A percentile compares a stretch with the other conserved stretches of the same genome.
Conservation (phyloP, 2,797 vertebrate genomes). For the Rhincodon typus region DNA sequence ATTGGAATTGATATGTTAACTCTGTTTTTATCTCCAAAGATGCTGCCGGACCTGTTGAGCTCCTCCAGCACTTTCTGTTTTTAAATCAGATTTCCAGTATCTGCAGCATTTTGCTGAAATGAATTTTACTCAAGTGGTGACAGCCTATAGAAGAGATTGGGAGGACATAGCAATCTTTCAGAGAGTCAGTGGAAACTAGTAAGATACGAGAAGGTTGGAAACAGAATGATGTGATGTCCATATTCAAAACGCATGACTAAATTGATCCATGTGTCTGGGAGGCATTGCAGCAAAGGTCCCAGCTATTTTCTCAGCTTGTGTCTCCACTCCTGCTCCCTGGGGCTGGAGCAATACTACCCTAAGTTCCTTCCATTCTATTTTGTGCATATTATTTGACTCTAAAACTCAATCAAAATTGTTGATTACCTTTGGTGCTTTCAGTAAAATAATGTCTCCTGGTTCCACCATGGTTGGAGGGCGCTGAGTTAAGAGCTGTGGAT, state of each 20-base stretch:
- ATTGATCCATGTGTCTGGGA: background rate
- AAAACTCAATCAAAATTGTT: conserved; percentile 8
- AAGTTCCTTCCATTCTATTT: background rate
- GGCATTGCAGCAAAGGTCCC: too few relatives aligned
- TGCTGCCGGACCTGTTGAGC: too few relatives aligned
- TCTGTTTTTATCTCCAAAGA: too few relatives aligned
- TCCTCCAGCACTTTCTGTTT: too few relatives aligned
- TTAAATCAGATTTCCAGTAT: too few relatives aligned
- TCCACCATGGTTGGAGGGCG: conserved; percentile 27
- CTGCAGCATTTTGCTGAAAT: too few relatives aligned
- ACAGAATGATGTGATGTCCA: background rate
- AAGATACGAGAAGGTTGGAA: background rate
- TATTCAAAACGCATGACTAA: background rate
- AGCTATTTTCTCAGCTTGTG: background rate
- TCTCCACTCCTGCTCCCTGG: background rate
- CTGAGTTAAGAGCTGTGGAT: background rate
- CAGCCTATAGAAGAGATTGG: background rate
- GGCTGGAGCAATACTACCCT: background rate
- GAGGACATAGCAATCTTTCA: background rate
- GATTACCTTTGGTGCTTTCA: conserved; percentile 74
- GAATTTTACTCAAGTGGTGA: too few relatives aligned
- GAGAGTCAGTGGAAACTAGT: background rate
- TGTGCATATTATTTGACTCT: background rate
- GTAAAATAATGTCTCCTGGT: conserved; percentile 48
- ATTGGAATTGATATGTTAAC: too few relatives aligned